Evolutionary conservation across 2,888 invertebrate genomes (phyloP).

Genomic region (Adineta ricciae): DNA sequence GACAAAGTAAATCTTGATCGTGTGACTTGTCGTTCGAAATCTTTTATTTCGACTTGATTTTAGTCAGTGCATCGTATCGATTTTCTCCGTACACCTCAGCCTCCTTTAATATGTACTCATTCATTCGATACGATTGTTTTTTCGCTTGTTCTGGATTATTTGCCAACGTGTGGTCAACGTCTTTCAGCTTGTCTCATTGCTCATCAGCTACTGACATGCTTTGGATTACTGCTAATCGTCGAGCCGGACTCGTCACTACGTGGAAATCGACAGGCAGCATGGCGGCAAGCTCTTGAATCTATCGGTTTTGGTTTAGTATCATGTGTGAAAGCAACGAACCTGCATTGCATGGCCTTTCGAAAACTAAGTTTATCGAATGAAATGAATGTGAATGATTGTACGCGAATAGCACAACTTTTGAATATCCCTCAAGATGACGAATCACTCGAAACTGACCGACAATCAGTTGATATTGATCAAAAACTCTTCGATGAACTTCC

Average conservation of each 20-base stretch:
- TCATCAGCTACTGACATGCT: background rate
- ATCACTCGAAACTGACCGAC: background rate
- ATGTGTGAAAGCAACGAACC: background rate
- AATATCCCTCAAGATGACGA: background rate
- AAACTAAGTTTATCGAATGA: background rate
- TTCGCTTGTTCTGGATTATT: background rate
- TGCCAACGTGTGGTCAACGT: background rate
- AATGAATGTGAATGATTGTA: background rate
- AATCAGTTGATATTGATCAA: background rate
- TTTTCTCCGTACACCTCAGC: background rate
- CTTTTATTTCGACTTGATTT: background rate
- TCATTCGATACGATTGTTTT: background rate
- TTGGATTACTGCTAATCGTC: background rate
- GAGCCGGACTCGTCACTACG: background rate
- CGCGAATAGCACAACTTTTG: background rate
- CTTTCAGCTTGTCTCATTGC: background rate
- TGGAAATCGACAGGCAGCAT: background rate
- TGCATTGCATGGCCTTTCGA: background rate
- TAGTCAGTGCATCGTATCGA: background rate
- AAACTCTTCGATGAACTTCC: background rate
- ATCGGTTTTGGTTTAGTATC: background rate
- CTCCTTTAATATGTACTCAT: background rate
- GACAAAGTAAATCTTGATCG: background rate
- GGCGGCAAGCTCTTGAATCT: background rate
- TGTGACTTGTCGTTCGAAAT: background rate